Base-by-base conservation (phyloP, 2,888 invertebrate species). In the Lasioglossum calceatum region DNA sequence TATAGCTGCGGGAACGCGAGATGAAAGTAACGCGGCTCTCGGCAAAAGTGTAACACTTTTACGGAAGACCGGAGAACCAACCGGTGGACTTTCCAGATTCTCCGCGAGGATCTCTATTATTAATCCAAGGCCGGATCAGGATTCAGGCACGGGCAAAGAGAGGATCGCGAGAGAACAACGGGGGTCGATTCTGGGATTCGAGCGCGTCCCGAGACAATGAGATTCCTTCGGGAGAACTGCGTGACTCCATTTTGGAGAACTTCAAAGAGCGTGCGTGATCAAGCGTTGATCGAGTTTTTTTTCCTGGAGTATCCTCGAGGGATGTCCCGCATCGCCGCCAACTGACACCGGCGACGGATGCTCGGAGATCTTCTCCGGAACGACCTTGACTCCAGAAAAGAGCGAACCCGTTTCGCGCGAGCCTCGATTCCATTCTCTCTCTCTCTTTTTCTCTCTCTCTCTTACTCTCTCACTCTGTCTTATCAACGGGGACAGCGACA, bases 331-430 rank as follows among this genome's bases (percentile, higher is more conserved):
- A 32, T 64, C 64, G 8, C 27, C 27, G 61, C 8, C 61, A 12
- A 61, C 61, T 5, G 61, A 61, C 27, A 61, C 61, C 61, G 16
- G 14, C 64, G 32, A 50, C 54, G 14, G 44, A 70, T 32, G 71
- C 78, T 84, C 36, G 87, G 75, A 77, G 87, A 89, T 89, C 85
- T 79, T 88, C 88, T 75, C 88, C 32, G 7, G 39, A 23, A 14
- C 23, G 87, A 47, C 91, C 91, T 91, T 91, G 90, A 89, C 90
- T 90, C 72, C 50, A 73, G 80, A 76, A 80, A 80, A 86, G 82
- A 82, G 78, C 82, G 82, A 88, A 88, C 81, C 72, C 75, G 71
- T 77, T 74, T 54, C 58, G 74, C 79, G 75, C 67, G 78, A 58
- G 58, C 58, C 58, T 58, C n/a, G 58, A 58, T 58, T 10, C 58